phyloP scores from a whole-genome alignment of 2,113 vertebrate genomes.

The Nesospiza acunhae region DNA sequence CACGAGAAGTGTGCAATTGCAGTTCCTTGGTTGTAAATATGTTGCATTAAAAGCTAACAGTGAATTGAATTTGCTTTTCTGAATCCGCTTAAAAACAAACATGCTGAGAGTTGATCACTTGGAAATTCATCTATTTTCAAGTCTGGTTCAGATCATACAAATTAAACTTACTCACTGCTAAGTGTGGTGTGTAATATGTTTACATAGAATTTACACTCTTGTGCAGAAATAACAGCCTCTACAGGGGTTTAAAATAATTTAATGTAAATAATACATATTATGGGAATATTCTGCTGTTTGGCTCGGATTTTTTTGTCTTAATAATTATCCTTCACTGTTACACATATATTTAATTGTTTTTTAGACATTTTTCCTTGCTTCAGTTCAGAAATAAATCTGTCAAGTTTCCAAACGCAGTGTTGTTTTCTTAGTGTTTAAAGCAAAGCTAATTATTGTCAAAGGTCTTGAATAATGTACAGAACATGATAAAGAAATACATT shows the following conservation, averaged over 20 bases:
- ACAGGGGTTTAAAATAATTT: neutral
- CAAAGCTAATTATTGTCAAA: neutral
- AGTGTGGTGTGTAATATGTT: accelerated
- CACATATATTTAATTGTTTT: neutral
- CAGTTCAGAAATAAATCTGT: neutral
- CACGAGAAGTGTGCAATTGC: neutral
- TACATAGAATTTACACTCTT: neutral
- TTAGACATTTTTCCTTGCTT: neutral
- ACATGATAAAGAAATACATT: neutral
- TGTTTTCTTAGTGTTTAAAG: neutral
- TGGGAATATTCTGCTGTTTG: neutral
- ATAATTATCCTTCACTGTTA: neutral
- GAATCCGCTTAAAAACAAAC: neutral
- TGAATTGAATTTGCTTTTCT: neutral
- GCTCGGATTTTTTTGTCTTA: neutral
- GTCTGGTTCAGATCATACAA: neutral
- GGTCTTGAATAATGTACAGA: neutral
- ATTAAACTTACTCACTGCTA: neutral
- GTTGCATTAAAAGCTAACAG: neutral
- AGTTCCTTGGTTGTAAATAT: neutral
- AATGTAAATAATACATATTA: neutral
- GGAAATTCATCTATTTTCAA: neutral
- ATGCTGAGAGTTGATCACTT: neutral
- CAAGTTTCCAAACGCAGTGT: neutral
- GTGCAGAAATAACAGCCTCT: neutral